Conservation (phyloP, 1,140 invertebrate species). For the Drosophila arawakana region DNA sequence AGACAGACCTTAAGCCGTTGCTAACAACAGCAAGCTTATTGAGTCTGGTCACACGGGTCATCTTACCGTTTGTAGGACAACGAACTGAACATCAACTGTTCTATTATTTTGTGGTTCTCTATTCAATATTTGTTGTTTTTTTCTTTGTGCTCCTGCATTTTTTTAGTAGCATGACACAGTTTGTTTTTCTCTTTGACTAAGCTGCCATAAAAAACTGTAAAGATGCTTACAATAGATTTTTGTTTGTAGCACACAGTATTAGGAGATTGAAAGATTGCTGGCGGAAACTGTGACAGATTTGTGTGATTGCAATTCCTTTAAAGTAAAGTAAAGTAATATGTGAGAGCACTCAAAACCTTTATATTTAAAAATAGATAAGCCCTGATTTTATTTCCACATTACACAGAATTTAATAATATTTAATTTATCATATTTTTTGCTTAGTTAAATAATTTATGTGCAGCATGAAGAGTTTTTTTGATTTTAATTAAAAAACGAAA, state of each 20-base stretch:
- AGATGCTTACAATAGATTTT: slow-evolving; percentile 33
- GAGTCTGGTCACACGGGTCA: slow-evolving; percentile 35
- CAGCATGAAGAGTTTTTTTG: too few relatives aligned
- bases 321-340: neutral
- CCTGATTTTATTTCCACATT: too few relatives aligned
- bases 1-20: slow-evolving; percentile 56
- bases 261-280: slow-evolving; percentile 31
- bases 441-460: too few relatives aligned
- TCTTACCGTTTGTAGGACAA: slow-evolving; percentile 62
- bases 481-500: too few relatives aligned
- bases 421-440: too few relatives aligned
- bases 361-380: neutral
- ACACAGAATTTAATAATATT: too few relatives aligned
- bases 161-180: slow-evolving; percentile 59
- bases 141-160: slow-evolving; percentile 1
- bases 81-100: slow-evolving; percentile 67
- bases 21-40: slow-evolving; percentile 22
- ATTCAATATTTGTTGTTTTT: slow-evolving; percentile 53
- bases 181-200: slow-evolving; percentile 42
- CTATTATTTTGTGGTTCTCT: slow-evolving; percentile 57
- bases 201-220: slow-evolving; percentile 44
- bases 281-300: slow-evolving; percentile 20
- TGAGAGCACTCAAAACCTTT: neutral
- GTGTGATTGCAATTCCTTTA: slow-evolving; percentile 11
- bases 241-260: slow-evolving; percentile 18